These are phyloP conservation scores for Pipra filicauda DNA, from an alignment of 2,113 vertebrate genomes.

Conservation along the genomic window DNA sequence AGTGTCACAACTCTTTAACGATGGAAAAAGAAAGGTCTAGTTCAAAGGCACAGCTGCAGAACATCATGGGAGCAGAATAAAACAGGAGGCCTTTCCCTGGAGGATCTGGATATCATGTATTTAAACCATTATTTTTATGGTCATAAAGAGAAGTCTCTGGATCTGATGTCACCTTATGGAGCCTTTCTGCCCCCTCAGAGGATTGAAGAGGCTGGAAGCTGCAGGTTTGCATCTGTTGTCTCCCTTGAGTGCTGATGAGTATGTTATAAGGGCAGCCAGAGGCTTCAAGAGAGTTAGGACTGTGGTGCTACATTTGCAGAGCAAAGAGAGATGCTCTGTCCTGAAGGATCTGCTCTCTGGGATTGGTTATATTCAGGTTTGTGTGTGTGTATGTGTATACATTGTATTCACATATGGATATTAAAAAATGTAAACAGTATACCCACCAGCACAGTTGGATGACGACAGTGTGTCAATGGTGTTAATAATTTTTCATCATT, in stretches of 20 bases:
- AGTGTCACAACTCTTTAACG: conserved; percentile 5
- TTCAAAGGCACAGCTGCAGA: conserved; percentile 29
- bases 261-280: neutral
- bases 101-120: neutral
- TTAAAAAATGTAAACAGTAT: neutral
- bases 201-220: neutral
- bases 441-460: neutral
- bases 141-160: neutral
- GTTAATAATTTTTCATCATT: neutral
- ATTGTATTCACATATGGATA: neutral
- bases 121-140: neutral
- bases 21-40: neutral
- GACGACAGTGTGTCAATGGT: neutral
- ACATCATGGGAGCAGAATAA: neutral
- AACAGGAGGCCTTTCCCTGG: neutral
- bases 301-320: neutral
- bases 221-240: neutral
- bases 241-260: neutral
- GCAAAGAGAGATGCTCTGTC: neutral
- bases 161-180: neutral
- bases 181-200: neutral
- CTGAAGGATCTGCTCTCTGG: neutral
- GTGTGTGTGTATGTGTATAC: neutral
- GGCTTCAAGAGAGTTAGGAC: neutral
- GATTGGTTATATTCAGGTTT: neutral